Conservation (phyloP, 1,140 invertebrate species). For the Vollenhovia emeryi region DNA sequence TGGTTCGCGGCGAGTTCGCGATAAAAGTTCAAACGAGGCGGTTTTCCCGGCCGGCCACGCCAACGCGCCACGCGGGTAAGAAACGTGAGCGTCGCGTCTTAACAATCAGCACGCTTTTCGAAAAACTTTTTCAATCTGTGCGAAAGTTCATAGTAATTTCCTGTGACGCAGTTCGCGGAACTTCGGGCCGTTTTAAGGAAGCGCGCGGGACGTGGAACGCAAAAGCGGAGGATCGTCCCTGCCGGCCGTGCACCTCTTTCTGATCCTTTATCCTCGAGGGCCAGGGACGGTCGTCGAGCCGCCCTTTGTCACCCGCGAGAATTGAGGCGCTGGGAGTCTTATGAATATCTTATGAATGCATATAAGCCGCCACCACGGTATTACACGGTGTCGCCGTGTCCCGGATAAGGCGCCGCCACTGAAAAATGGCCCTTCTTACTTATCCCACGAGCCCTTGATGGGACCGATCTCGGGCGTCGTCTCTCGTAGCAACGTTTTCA, state of each 20-base stretch:
- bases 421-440: constrained; percentile 69
- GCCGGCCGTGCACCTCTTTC: not conserved
- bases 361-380: constrained; percentile 74
- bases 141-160: constrained; percentile 54
- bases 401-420: constrained; percentile 62
- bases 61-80: not conserved
- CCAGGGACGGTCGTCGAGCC: constrained; percentile 60
- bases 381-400: constrained; percentile 74
- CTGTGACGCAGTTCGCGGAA: constrained; percentile 20
- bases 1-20: not conserved
- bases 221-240: not conserved
- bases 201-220: not conserved
- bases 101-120: constrained; percentile 39
- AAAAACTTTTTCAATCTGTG: constrained; percentile 58
- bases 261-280: constrained; percentile 64
- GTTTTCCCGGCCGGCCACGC: not conserved
- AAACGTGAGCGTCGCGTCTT: not conserved
- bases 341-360: constrained; percentile 82
- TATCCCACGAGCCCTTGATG: constrained; percentile 60
- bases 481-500: constrained; percentile 64
- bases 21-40: constrained; percentile 41
- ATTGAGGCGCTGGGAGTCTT: constrained; percentile 66
- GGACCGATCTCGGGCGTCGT: constrained; percentile 51
- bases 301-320: constrained; percentile 61
- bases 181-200: constrained; percentile 3